Conservation (phyloP, 2,113 vertebrate genomes). For the Cephalophus harveyi region DNA sequence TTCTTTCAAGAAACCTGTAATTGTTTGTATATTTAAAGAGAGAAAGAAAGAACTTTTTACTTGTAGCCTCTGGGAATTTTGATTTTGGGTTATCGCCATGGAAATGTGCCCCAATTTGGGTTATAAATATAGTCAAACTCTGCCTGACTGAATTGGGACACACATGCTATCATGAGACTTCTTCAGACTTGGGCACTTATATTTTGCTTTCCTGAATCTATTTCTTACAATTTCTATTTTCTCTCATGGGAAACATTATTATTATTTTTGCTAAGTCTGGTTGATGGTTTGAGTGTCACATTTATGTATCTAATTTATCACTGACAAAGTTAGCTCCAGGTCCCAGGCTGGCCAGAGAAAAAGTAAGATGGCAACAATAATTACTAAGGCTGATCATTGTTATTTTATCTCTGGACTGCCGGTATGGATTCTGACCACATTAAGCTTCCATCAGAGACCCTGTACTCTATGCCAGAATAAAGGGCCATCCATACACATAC, state of each 20-base stretch:
- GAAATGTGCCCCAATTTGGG: slow-evolving; percentile 5
- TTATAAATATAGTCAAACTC: neutral
- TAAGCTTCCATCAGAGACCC: neutral
- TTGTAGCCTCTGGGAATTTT: neutral
- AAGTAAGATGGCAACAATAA: neutral
- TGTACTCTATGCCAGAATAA: neutral
- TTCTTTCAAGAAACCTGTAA: neutral
- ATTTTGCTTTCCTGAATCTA: slow-evolving; percentile 32
- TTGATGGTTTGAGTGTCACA: neutral
- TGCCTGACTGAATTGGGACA: neutral
- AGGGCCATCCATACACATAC: neutral
- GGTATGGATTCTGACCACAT: neutral
- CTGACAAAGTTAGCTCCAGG: neutral
- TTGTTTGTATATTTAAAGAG: neutral
- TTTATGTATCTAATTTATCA: slow-evolving; percentile 9
- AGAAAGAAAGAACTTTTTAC: neutral
- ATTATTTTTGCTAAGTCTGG: neutral
- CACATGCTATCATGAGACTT: neutral
- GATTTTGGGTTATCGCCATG: neutral
- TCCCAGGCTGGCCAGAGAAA: neutral
- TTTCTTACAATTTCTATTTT: slow-evolving; percentile 1
- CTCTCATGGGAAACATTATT: neutral
- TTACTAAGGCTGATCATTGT: neutral
- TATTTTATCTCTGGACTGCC: neutral
- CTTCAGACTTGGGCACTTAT: neutral